Percentiles rank a stretch among this genome's conserved stretches.
These are phyloP conservation scores for Sipha maydis DNA, from an alignment of 2,888 invertebrate species.

Conservation along the genomic window DNA sequence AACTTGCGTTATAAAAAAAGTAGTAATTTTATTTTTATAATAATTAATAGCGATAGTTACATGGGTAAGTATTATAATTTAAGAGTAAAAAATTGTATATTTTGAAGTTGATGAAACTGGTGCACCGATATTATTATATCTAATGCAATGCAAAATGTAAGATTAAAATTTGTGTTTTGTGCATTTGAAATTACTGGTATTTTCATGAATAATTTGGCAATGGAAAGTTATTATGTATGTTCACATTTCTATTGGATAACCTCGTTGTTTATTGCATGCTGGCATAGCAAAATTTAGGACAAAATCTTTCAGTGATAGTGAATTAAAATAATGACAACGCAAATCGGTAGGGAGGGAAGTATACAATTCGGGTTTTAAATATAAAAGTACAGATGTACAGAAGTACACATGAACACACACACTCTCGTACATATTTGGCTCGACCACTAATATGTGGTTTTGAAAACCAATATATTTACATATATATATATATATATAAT, in stretches of 20 bases:
- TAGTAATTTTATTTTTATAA: neutral
- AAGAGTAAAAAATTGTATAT: neutral
- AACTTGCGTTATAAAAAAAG: neutral
- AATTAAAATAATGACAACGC: conserved; percentile 36
- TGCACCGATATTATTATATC: neutral
- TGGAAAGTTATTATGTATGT: conserved; percentile 42
- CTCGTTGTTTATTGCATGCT: conserved; percentile 40
- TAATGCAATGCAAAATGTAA: neutral
- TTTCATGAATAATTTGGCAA: conserved; percentile 36
- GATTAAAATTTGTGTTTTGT: neutral
- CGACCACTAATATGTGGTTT: neutral
- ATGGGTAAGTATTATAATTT: too few species aligned
- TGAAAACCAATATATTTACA: neutral
- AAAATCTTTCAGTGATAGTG: conserved; percentile 29
- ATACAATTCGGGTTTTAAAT: neutral
- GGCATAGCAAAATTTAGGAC: conserved; percentile 31
- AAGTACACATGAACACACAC: too few species aligned
- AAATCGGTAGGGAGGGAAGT: conserved; percentile 12
- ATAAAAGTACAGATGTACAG: neutral
- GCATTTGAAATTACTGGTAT: neutral
- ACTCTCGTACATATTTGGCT: neutral
- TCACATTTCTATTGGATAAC: conserved; percentile 21
- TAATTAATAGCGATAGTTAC: neutral
- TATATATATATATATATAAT: neutral
- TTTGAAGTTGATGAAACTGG: neutral